Evolutionary conservation across 1,140 invertebrate genomes (phyloP).

Genomic region (Leptopilina clavipes): DNA sequence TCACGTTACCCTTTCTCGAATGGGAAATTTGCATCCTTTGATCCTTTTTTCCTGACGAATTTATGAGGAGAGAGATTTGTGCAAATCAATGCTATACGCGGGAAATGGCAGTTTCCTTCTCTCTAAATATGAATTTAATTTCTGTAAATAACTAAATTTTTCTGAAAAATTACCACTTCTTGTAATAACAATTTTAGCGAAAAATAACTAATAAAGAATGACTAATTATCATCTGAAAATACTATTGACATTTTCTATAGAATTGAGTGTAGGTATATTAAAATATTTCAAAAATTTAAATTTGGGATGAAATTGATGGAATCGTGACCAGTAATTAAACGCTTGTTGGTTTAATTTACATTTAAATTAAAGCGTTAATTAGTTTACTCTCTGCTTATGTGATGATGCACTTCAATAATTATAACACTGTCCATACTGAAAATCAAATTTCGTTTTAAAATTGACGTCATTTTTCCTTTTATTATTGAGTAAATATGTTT

Average conservation of each 20-base stretch:
- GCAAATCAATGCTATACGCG: neutral
- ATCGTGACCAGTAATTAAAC: too few species aligned
- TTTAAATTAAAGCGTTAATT: too few species aligned
- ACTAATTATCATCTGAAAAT: neutral
- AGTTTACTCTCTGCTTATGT: too few species aligned
- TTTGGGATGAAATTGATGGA: too few species aligned
- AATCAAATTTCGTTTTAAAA: neutral
- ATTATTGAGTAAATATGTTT: neutral
- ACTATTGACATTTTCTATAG: too few species aligned
- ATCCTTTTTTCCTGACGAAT: slow-evolving; percentile 18
- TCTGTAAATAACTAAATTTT: too few species aligned
- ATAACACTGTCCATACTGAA: neutral
- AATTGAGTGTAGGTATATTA: too few species aligned
- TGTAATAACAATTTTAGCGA: too few species aligned
- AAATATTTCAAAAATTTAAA: too few species aligned
- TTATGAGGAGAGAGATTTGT: neutral
- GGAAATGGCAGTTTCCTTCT: neutral
- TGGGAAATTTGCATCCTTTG: slow-evolving; percentile 3
- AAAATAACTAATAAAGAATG: too few species aligned
- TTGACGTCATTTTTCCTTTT: neutral
- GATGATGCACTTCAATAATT: too few species aligned
- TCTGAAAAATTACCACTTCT: too few species aligned
- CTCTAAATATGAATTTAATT: neutral
- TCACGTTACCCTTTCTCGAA: slow-evolving; percentile 4
- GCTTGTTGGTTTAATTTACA: neutral